Base-by-base conservation (phyloP, 2,113 vertebrate species). In the Hippocampus comes region DNA sequence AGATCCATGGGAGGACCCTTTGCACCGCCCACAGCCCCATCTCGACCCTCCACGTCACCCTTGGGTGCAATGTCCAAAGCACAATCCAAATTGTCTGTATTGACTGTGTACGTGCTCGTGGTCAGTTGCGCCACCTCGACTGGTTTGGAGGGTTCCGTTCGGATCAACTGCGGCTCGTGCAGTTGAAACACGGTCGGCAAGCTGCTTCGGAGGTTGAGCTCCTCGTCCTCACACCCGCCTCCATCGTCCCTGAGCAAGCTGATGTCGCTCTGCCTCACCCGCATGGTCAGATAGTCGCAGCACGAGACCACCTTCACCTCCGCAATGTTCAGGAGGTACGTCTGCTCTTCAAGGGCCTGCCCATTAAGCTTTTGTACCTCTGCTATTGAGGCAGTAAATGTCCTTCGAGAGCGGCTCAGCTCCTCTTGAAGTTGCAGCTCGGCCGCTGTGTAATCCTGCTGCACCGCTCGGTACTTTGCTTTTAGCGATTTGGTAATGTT, bases 291-390 rank as follows among this genome's bases (percentile, higher is more conserved):
- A 82, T 98, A 99, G 87, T 99, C 97, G 25, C 95, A 98, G 76
- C 96, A 94, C 14, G 97, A 98, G 78, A 98, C 91, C 0, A 96
- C 94, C 91, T 96, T 96, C 66, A 98, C 96, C 84, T 98, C 97
- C 0, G 96, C 95, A 1, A 99, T 93, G 89, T 95, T 96, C 7
- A 99, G 93, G 51, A 95, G 91, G 77, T 98, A 98, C 0, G 95
- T 94, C 80, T 98, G 96, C 67, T 99, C 96, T 80, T 99, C 97
- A 66, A 99, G 88, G 42, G 95, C 90, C 48, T 95, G 95, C 2
- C 89, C 94, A 51, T 99, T 99, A 27, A 93, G 83, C 77, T 96
- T 97, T 78, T 99, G 96, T 2, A 96, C 93, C 78, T 98, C 96
- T 0, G 94, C 90, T 88, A 98, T 76, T 18, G 96, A 94, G 17